Base-by-base conservation (phyloP, 2,113 vertebrate genomes). In the Dermatemys mawii region DNA sequence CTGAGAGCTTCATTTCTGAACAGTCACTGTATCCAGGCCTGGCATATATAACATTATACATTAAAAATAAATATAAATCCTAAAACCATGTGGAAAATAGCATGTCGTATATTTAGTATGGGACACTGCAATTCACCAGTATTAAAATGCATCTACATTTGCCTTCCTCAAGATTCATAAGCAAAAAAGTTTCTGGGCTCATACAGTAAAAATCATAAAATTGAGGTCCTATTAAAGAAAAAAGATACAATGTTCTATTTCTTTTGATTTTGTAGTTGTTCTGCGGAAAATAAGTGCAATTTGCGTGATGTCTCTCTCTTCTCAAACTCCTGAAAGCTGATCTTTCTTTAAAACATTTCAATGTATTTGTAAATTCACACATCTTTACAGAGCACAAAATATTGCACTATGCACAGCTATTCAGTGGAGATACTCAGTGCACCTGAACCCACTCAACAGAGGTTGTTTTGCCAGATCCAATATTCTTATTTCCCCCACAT, bases 311-410 rank as follows among this genome's bases (percentile, higher is more conserved):
- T 3, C n/a, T 8, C 41, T 93, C 89, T 83, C 90, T 73, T 41
- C 22, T 84, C 16, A 85, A 84, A 79, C 80, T 92, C 55, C 46
- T 93, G 89, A 90, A 91, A 84, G 8, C 50, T 82, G 91, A 92
- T 38, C 1, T 91, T 92, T 93, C 44, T 84, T 95, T 86, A 81
- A 91, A 96, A 92, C 87, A 81, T 70, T 81, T 87, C 60, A 38
- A 95, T 91, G 86, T 86, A 73, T 86, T 96, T 91, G 89, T 94
- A 97, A 96, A 95, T 97, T 49, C 5, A 83, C 6, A 44, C 50
- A 92, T 38, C 2, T 87, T 83, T 83, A 54, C 13, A 70, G 53
- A 88, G 44, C 10, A 73, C 50, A 51, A 89, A 78, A 83, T 63
- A 88, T 12, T 80, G 63, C 19, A 90, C 26, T 35, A 14, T 17